Percentiles rank a stretch among this genome's conserved stretches.
phyloP scores from a whole-genome alignment of 2,888 invertebrate species.

The Euphydryas editha region DNA sequence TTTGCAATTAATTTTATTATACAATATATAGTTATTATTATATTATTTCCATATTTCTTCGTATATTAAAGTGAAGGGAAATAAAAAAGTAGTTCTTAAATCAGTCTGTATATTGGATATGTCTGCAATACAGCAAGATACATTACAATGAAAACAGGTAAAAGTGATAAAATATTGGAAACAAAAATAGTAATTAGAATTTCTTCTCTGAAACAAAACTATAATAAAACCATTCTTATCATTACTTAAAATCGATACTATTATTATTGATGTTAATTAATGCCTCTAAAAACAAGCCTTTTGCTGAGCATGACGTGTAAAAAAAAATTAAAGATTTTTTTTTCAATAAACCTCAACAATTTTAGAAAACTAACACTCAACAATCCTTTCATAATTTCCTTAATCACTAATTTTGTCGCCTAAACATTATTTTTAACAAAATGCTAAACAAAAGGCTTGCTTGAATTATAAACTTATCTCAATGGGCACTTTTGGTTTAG shows the following conservation, averaged over 20 bases:
- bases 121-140: conserved; percentile 85
- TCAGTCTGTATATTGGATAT: conserved; percentile 85
- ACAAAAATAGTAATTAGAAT: conserved; percentile 83
- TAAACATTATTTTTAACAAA: conserved; percentile 79
- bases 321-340: conserved; percentile 72
- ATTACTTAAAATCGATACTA: conserved; percentile 79
- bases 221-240: conserved; percentile 81
- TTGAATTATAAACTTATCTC: conserved; percentile 81
- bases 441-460: conserved; percentile 79
- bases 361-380: conserved; percentile 81
- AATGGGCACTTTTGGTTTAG: conserved; percentile 85
- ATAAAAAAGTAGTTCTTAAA: conserved; percentile 67
- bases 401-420: conserved; percentile 81
- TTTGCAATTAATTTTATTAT: too few relatives aligned
- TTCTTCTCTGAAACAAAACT: conserved; percentile 82
- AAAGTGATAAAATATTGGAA: conserved; percentile 82
- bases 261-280: conserved; percentile 81
- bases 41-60: too few relatives aligned
- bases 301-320: conserved; percentile 72
- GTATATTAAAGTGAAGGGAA: too few relatives aligned
- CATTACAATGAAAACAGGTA: conserved; percentile 83
- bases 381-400: conserved; percentile 78
- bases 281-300: conserved; percentile 81
- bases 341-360: conserved; percentile 79
- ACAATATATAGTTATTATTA: too few relatives aligned